A percentile compares a stretch with the other conserved stretches of the same genome.
These are phyloP conservation scores for Gorsachius goisagi DNA, from an alignment of 2,113 vertebrate genomes.

Conservation along the genomic window DNA sequence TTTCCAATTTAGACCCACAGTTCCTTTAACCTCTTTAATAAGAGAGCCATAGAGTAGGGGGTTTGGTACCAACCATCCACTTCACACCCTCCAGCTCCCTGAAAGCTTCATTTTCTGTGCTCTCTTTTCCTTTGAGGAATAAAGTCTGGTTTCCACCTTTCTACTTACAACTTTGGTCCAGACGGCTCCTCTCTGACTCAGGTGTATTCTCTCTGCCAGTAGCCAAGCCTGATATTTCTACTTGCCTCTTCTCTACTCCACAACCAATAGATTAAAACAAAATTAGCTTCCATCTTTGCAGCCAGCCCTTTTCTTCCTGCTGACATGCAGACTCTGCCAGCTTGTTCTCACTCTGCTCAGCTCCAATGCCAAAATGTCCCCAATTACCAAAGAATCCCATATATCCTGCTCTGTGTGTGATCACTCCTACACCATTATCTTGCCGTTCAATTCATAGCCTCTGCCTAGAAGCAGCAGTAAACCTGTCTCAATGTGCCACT, in stretches of 20 bases:
- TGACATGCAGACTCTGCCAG: background rate
- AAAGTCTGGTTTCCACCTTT: constrained; percentile 66
- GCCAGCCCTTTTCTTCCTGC: constrained; percentile 4
- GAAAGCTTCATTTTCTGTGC: constrained; percentile 49
- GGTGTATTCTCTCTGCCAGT: constrained; percentile 45
- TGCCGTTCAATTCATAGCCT: constrained; percentile 27
- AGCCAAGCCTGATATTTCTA: constrained; percentile 32
- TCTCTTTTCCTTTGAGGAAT: constrained; percentile 60
- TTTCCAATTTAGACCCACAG: constrained; percentile 63
- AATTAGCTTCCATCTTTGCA: constrained; percentile 47
- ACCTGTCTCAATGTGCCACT: constrained; percentile 37
- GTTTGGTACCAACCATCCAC: constrained; percentile 58
- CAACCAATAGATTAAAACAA: constrained; percentile 38
- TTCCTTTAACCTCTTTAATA: constrained; percentile 67
- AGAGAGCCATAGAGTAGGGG: constrained; percentile 57
- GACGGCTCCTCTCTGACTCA: constrained; percentile 26
- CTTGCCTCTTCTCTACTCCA: constrained; percentile 24
- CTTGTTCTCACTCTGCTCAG: constrained; percentile 40
- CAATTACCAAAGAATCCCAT: constrained; percentile 61
- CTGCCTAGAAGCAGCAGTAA: constrained; percentile 46
- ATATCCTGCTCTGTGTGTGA: constrained; percentile 42
- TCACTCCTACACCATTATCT: constrained; percentile 47
- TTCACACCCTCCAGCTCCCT: constrained; percentile 58
- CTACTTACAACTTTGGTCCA: constrained; percentile 64
- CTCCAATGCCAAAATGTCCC: constrained; percentile 49